These are phyloP conservation scores for Scelioninae gen. 1 DNA, from an alignment of 2,888 invertebrate genomes.

Conservation along the genomic window DNA sequence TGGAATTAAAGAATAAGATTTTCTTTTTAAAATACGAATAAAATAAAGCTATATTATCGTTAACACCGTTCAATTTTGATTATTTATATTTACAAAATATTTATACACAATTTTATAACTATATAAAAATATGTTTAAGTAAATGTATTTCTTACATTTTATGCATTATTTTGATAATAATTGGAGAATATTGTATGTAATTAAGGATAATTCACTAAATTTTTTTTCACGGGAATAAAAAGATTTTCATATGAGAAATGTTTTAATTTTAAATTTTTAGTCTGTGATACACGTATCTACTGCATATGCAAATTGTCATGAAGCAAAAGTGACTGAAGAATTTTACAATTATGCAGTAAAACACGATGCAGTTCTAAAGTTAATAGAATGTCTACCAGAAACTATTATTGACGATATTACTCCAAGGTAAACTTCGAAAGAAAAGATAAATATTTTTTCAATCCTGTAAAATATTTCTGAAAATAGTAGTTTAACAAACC, in stretches of 20 bases:
- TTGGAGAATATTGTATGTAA: too few relatives aligned
- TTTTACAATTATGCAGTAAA: constrained; percentile 87
- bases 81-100: too few relatives aligned
- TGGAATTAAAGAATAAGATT: too few relatives aligned
- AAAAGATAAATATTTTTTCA: constrained; percentile 7
- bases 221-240: neutral
- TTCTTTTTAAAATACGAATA: too few relatives aligned
- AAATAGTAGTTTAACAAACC: neutral
- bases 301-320: constrained; percentile 84
- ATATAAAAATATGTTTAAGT: too few relatives aligned
- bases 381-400: constrained; percentile 85
- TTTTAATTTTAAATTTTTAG: constrained; percentile 73
- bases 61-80: too few relatives aligned
- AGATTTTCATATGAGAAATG: neutral
- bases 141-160: too few relatives aligned
- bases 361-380: constrained; percentile 84
- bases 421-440: constrained; percentile 84
- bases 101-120: too few relatives aligned
- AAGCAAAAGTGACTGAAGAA: constrained; percentile 87
- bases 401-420: constrained; percentile 84
- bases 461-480: too few relatives aligned
- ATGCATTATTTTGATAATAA: too few relatives aligned
- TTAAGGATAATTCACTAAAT: neutral
- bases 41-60: too few relatives aligned
- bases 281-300: constrained; percentile 84